Evolutionary conservation across 2,797 vertebrate species (phyloP), one percentile per base, ranked within the genome.

Genomic region (Crax fasciolata): DNA sequence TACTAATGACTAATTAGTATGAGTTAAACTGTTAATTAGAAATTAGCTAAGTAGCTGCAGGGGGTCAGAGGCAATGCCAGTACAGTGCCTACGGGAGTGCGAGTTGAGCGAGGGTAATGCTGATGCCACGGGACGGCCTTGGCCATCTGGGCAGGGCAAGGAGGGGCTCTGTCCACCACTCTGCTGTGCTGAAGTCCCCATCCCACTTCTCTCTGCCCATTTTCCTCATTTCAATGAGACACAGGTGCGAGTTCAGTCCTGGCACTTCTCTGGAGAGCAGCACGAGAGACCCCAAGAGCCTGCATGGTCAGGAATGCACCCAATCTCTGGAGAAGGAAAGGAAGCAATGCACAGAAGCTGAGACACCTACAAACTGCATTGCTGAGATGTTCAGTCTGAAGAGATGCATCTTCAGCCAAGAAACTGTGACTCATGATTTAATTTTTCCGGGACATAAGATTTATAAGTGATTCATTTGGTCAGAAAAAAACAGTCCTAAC

Each of bases 361-460:
- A 93, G 52, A 96, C 79, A 93, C 92, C 89, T 92, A 92, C 92
- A 91, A 95, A 77, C 87, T 82, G 95, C 95, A 79, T 13, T 84
- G 93, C 85, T 89, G 85, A 94, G 80, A 87, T 77, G 90, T 74
- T 85, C 76, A 79, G 84, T 88, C 89, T 15, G 10, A 82, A 90
- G 59, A 93, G 89, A 94, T 54, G 63, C 63, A 90, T 94, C 87
- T 91, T 91, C 89, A 96, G 93, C 96, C 96, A 95, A 96, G 95
- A 90, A 95, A 79, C 77, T 62, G 61, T 97, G 93, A 94, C 85
- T 96, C 95, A 96, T 72, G 71, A 89, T 87, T 96, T 87, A 67
- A 91, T 95, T 94, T 91, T 91, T 91, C 52, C 65, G 89, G 78
- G 90, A 86, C 61, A 51, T 48, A 94, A 95, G 89, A 95, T 93